Percentiles rank a stretch among this genome's conserved stretches.
Conservation (phyloP, 1,140 invertebrate species). For the Macrobrachium nipponense region DNA sequence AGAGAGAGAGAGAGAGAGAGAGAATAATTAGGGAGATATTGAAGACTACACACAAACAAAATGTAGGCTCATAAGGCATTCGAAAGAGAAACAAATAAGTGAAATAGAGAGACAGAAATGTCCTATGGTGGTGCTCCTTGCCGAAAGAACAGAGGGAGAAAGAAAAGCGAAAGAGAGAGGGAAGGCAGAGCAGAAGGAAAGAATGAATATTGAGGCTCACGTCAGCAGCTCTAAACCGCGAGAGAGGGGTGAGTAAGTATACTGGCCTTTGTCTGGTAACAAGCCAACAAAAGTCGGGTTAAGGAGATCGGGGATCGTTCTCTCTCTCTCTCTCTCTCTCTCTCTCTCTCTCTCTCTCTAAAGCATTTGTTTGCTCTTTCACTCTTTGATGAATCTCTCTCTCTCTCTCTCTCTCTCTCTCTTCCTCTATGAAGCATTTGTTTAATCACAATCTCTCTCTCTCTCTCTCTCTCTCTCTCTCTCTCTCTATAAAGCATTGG, state of each 20-base stretch:
- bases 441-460: neutral
- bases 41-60: no score
- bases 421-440: neutral
- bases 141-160: neutral
- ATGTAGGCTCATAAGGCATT: no score
- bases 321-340: neutral
- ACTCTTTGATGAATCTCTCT: neutral
- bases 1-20: constrained; percentile 2
- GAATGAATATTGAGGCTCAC: no score
- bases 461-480: constrained; percentile 7
- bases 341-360: neutral
- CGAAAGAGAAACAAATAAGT: neutral
- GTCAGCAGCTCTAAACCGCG: no score
- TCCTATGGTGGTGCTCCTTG: neutral
- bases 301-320: neutral
- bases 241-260: neutral
- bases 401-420: constrained; percentile 7
- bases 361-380: no score
- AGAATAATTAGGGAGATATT: neutral
- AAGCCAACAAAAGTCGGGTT: no score
- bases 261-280: neutral
- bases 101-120: neutral
- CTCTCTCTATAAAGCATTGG: neutral
- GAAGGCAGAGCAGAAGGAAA: no score
- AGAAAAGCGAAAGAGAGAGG: no score